A percentile compares a stretch with the other conserved stretches of the same genome.
These are phyloP conservation scores for Cordilura impudica DNA, from an alignment of 2,888 invertebrate genomes.

Conservation along the genomic window DNA sequence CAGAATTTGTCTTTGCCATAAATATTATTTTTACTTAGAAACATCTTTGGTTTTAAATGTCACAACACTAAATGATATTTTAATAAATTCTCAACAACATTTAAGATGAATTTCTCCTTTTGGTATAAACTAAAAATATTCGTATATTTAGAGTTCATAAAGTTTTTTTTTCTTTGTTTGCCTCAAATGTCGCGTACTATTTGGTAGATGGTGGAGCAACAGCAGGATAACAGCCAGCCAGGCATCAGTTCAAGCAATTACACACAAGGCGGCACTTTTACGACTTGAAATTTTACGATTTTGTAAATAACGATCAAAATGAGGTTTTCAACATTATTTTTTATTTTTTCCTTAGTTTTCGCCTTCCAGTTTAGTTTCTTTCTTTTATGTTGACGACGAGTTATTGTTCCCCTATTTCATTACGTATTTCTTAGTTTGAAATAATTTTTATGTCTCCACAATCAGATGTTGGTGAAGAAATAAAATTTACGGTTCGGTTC, in stretches of 20 bases:
- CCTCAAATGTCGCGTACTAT: not conserved
- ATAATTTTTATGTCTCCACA: conserved; percentile 38
- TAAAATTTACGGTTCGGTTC: conserved; percentile 37
- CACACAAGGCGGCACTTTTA: conserved; percentile 54
- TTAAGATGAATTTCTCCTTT: too few relatives aligned
- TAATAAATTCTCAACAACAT: too few relatives aligned
- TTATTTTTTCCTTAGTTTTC: conserved; percentile 5
- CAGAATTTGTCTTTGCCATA: too few relatives aligned
- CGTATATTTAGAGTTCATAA: not conserved
- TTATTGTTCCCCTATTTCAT: conserved; percentile 43
- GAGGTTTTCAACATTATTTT: conserved; percentile 17
- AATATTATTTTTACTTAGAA: too few relatives aligned
- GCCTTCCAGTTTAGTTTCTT: not conserved
- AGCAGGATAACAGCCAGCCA: not conserved
- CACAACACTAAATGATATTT: too few relatives aligned
- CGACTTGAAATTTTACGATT: conserved; percentile 56
- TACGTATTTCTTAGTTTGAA: conserved; percentile 24
- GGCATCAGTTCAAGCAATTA: conserved; percentile 30
- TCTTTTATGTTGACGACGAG: conserved; percentile 14
- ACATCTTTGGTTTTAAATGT: too few relatives aligned
- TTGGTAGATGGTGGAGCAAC: too few relatives aligned
- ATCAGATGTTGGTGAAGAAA: conserved; percentile 20
- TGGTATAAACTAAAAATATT: not conserved
- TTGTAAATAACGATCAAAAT: conserved; percentile 51
- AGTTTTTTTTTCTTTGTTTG: not conserved